phyloP scores from a whole-genome alignment of 2,888 invertebrate genomes.

The Rotaria sp. region DNA sequence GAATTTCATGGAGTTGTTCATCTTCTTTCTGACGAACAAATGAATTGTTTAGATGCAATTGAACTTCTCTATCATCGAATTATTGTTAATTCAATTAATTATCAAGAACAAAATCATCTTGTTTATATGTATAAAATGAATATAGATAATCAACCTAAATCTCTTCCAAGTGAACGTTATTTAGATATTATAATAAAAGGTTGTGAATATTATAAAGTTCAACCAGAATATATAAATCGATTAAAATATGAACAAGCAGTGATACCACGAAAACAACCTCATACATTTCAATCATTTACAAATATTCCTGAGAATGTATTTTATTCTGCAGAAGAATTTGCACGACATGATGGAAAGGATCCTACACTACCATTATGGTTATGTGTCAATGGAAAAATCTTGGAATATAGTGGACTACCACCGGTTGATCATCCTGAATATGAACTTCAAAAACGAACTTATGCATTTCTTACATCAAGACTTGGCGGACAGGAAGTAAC shows the following conservation, averaged over 20 bases:
- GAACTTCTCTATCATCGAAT: not conserved
- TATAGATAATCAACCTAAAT: too few relatives aligned
- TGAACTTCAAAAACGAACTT: not conserved
- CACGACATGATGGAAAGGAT: not conserved
- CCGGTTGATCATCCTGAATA: not conserved
- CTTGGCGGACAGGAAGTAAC: not conserved
- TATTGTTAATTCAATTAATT: not conserved
- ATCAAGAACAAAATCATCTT: not conserved
- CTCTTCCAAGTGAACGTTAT: not conserved
- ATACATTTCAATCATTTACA: too few relatives aligned
- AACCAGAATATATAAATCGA: not conserved
- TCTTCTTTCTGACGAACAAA: too few relatives aligned
- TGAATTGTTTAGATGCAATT: not conserved
- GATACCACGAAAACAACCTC: not conserved
- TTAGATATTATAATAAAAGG: too few relatives aligned
- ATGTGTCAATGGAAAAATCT: not conserved
- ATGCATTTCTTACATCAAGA: not conserved
- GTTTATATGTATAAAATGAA: conserved; percentile 1
- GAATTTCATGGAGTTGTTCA: too few relatives aligned
- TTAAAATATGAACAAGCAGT: not conserved
- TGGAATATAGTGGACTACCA: not conserved
- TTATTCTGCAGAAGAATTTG: not conserved
- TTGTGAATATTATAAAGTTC: too few relatives aligned
- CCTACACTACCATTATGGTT: not conserved
- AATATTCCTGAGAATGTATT: too few relatives aligned